Evolutionary conservation across 1,140 invertebrate species (phyloP).

Genomic region (Brachionus sp.): DNA sequence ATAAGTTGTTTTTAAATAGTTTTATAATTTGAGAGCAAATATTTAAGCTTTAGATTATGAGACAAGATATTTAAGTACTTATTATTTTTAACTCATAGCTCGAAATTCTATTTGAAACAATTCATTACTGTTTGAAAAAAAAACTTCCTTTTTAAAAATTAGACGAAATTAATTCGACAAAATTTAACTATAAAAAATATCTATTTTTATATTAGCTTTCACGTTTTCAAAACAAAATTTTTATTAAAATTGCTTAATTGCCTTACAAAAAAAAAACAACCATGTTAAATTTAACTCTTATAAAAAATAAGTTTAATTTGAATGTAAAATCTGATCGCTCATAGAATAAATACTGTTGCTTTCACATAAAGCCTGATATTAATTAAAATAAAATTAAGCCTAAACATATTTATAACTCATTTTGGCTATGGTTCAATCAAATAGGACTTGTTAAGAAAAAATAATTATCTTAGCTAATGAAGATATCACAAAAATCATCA

Average conservation of each 20-base stretch:
- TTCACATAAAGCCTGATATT: neutral
- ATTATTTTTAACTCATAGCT: neutral
- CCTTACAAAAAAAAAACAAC: neutral
- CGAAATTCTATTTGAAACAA: neutral
- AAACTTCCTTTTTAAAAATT: neutral
- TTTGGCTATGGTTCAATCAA: neutral
- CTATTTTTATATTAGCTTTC: neutral
- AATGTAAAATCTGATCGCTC: neutral
- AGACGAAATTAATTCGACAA: neutral
- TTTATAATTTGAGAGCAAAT: neutral
- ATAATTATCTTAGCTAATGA: neutral
- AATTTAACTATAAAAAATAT: neutral
- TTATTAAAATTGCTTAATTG: no score
- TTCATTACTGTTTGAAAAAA: neutral
- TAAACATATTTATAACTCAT: neutral
- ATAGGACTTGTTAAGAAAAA: neutral
- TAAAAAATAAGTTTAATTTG: neutral
- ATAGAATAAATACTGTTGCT: neutral
- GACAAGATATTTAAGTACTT: neutral
- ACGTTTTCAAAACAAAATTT: neutral
- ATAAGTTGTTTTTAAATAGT: neutral
- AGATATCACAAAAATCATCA: neutral
- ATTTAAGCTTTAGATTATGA: neutral
- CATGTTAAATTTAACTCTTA: neutral
- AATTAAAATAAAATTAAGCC: neutral